These are phyloP conservation scores for Lacerta viridis DNA, from an alignment of 2,797 vertebrate genomes.

Conservation along the genomic window DNA sequence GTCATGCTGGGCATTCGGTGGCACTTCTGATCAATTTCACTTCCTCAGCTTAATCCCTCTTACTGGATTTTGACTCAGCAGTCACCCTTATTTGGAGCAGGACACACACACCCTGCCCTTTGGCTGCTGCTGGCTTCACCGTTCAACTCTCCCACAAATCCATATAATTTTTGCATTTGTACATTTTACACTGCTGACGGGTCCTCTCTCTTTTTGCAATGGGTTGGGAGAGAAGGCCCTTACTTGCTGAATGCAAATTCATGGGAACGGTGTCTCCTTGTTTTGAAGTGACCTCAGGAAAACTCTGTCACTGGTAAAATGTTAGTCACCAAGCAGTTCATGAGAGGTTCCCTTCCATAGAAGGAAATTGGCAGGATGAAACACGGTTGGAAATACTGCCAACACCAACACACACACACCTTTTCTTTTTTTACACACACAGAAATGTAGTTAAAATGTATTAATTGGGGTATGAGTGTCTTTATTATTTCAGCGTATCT, in stretches of 20 bases:
- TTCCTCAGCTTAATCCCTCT: conserved; percentile 15
- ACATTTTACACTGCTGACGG: neutral
- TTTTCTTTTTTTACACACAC: too few species aligned
- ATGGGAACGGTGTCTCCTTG: conserved; percentile 57
- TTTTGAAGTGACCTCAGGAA: conserved; percentile 35
- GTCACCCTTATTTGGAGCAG: conserved; percentile 9
- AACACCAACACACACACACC: neutral
- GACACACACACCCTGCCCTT: neutral
- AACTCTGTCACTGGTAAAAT: conserved; percentile 47
- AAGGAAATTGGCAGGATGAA: conserved; percentile 33
- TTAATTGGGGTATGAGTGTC: neutral
- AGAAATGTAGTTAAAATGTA: neutral
- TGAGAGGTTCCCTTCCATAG: conserved; percentile 32
- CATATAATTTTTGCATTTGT: fast-evolving
- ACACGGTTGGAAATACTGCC: neutral
- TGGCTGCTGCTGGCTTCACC: fast-evolving
- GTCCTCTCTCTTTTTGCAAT: conserved; percentile 1
- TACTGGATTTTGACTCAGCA: fast-evolving
- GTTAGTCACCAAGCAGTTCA: conserved; percentile 28
- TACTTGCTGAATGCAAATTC: conserved; percentile 53
- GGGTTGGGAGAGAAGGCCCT: conserved; percentile 27
- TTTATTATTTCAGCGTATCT: conserved; percentile 45
- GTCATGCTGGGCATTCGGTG: neutral
- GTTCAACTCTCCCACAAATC: neutral
- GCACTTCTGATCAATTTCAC: conserved; percentile 6